Percentiles rank a stretch among this genome's conserved stretches.
Conservation (phyloP, 2,113 vertebrate genomes). For the human region GRCh38 chr12:305501-306000, state of each 20-base stretch:
- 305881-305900: neutral
- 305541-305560: neutral
- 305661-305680: neutral
- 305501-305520: neutral
- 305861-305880: neutral
- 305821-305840: neutral
- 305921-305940: neutral
- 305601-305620: constrained; percentile 29
- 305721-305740: neutral
- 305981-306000: too few relatives aligned
- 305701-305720: neutral
- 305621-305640: constrained; percentile 11
- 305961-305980: neutral
- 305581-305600: neutral
- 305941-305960: neutral
- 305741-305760: constrained; percentile 7
- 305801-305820: neutral
- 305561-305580: neutral
- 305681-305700: neutral
- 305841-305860: neutral
- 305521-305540: neutral
- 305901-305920: neutral
- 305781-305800: neutral
- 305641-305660: neutral
- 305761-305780: constrained; percentile 11